Percentiles rank a stretch among this genome's conserved stretches.
These are phyloP conservation scores for Henicopernis longicauda DNA, from an alignment of 2,113 vertebrate species.

Conservation along the genomic window DNA sequence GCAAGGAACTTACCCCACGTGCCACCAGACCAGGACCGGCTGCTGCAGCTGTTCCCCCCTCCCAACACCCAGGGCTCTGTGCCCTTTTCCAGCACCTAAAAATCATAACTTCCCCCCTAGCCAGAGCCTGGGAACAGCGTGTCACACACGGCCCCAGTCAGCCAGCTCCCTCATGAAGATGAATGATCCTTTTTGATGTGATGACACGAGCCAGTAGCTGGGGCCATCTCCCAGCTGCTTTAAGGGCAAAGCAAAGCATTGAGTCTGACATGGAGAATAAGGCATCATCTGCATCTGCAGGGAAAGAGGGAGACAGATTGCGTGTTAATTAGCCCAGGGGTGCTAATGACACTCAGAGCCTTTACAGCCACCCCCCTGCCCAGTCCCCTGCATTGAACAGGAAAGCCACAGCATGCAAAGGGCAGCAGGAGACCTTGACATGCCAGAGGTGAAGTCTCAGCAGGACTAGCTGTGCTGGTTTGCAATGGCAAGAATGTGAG, in stretches of 20 bases:
- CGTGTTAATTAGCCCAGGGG: background rate
- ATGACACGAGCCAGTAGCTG: background rate
- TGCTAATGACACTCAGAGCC: background rate
- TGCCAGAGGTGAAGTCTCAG: background rate
- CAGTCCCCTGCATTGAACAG: background rate
- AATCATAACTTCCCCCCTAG: background rate
- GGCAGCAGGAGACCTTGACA: background rate
- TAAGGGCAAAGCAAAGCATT: background rate
- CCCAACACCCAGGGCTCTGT: background rate
- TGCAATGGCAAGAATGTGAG: background rate
- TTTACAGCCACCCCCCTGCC: background rate
- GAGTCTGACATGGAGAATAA: background rate
- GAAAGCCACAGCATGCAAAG: background rate
- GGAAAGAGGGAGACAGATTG: background rate
- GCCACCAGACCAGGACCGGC: background rate
- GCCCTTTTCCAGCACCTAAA: background rate
- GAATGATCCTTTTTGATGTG: background rate
- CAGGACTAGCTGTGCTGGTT: background rate
- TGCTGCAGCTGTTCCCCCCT: background rate
- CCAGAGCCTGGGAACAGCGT: background rate
- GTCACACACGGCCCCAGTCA: accelerated
- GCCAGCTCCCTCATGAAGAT: background rate
- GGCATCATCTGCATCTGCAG: background rate
- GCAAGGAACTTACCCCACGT: background rate
- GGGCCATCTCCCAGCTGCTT: background rate